A percentile compares a stretch with the other conserved stretches of the same genome.
phyloP scores from a whole-genome alignment of 2,888 invertebrate species.

The Phaedon cochleariae region DNA sequence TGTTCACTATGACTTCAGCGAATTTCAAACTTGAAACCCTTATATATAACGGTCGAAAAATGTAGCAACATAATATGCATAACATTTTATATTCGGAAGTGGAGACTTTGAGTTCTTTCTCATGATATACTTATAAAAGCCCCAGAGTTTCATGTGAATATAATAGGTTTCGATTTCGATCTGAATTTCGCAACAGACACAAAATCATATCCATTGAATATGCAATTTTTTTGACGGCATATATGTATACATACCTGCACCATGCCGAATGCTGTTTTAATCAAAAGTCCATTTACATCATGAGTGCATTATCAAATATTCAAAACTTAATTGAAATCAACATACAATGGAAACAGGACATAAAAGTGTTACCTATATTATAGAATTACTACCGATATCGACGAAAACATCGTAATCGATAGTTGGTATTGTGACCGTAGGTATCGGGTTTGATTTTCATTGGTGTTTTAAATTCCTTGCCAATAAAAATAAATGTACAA shows the following conservation, averaged over 20 bases:
- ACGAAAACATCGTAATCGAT: neutral
- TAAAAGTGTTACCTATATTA: neutral
- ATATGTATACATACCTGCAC: neutral
- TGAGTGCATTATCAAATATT: constrained; percentile 25
- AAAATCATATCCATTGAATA: neutral
- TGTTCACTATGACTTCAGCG: too few species aligned
- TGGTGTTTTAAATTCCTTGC: too few species aligned
- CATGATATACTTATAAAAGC: too few species aligned
- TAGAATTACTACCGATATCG: neutral
- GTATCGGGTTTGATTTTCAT: neutral
- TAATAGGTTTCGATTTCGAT: too few species aligned
- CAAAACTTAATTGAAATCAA: constrained; percentile 17
- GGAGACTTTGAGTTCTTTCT: too few species aligned
- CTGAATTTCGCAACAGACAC: neutral
- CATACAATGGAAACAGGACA: neutral
- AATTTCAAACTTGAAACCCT: too few species aligned
- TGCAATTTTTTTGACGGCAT: neutral
- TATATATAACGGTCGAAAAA: too few species aligned
- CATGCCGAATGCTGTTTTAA: constrained; percentile 17
- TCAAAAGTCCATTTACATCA: constrained; percentile 20
- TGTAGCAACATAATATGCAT: too few species aligned
- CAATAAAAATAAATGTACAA: too few species aligned
- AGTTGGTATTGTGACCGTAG: neutral
- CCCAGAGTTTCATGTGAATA: too few species aligned
- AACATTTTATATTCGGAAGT: too few species aligned